Conservation (phyloP, 2,113 vertebrate genomes). For the Corythoichthys haematopterus region DNA sequence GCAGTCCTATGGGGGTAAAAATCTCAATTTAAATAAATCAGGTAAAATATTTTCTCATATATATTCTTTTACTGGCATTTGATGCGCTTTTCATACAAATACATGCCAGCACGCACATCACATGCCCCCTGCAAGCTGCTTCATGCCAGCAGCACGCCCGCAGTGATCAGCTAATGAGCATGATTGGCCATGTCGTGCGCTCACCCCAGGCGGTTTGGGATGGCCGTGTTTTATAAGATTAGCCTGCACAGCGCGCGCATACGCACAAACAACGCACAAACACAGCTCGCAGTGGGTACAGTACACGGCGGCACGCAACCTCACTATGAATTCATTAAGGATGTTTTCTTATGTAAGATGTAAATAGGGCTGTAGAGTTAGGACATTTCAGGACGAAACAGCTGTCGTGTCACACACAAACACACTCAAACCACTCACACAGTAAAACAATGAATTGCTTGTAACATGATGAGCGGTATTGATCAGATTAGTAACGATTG, state of each 20-base stretch:
- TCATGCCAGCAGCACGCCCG: slow-evolving; percentile 30
- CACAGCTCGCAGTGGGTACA: slow-evolving; percentile 31
- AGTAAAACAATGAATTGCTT: not conserved
- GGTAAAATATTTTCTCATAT: not conserved
- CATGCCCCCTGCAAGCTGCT: not conserved
- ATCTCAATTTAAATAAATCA: not conserved
- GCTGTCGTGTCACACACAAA: not conserved
- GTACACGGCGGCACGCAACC: slow-evolving; percentile 7
- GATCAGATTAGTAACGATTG: not conserved
- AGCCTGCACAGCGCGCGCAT: slow-evolving; percentile 41
- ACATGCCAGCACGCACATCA: not conserved
- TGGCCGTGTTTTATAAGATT: slow-evolving; percentile 61
- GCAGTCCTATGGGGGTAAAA: not conserved
- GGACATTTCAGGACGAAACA: not conserved
- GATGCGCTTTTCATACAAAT: not conserved
- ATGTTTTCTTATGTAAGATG: slow-evolving; percentile 20
- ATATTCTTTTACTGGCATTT: not conserved
- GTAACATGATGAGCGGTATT: not conserved
- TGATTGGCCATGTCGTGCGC: slow-evolving; percentile 53
- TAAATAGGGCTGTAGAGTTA: slow-evolving; percentile 12
- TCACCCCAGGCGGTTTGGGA: slow-evolving; percentile 37
- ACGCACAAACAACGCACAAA: slow-evolving; percentile 26
- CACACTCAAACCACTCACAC: not conserved
- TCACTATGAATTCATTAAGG: slow-evolving; percentile 13
- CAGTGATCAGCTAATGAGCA: slow-evolving; percentile 39